These are phyloP conservation scores for Caradrina kadenii DNA, from an alignment of 2,888 invertebrate species.

Conservation along the genomic window DNA sequence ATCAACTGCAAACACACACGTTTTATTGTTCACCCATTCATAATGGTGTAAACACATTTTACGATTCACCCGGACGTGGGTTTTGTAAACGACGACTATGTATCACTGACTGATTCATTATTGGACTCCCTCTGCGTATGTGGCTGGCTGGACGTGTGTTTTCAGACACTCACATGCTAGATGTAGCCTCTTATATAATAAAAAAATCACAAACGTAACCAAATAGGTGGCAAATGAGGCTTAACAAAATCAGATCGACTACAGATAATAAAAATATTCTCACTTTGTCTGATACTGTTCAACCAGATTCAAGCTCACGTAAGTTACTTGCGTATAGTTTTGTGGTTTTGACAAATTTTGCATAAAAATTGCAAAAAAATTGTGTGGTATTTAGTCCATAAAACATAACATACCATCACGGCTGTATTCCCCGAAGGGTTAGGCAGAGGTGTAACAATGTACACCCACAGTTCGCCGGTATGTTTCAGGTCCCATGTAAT, in stretches of 20 bases:
- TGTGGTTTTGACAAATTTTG: too few species aligned
- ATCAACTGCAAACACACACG: constrained; percentile 58
- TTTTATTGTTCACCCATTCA: constrained; percentile 69
- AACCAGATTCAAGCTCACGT: background rate
- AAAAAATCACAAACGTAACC: too few species aligned
- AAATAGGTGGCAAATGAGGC: background rate
- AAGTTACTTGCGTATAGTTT: too few species aligned
- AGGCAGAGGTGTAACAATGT: too few species aligned
- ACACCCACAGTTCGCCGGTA: too few species aligned
- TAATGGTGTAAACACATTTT: constrained; percentile 69
- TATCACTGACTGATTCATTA: constrained; percentile 37
- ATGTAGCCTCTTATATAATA: background rate
- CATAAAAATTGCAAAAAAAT: too few species aligned
- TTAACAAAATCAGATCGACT: background rate
- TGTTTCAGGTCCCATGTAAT: too few species aligned
- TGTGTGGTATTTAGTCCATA: too few species aligned
- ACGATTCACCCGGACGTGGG: constrained; percentile 55
- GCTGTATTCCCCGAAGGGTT: too few species aligned
- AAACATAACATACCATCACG: too few species aligned
- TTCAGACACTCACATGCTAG: background rate
- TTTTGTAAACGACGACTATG: constrained; percentile 31
- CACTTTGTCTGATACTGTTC: background rate
- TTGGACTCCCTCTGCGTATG: background rate
- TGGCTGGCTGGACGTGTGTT: background rate
- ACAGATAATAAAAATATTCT: background rate